Evolutionary conservation across 2,113 vertebrate genomes (phyloP).

Genomic region (Epinephelus cyanopodus): DNA sequence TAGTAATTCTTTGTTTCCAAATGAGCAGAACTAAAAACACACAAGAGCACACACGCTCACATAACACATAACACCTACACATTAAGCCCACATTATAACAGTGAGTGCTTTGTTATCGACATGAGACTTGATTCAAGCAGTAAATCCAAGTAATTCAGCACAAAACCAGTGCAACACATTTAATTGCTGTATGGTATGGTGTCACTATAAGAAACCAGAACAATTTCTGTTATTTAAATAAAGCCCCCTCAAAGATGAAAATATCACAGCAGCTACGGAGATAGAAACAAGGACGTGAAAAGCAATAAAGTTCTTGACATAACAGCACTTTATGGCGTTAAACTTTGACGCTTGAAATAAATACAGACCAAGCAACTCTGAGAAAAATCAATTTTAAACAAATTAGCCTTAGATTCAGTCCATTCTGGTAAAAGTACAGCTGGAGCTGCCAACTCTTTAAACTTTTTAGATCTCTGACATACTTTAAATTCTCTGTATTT

Average conservation of each 20-base stretch:
- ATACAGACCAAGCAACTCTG: conserved; percentile 4
- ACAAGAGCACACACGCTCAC: conserved; percentile 42
- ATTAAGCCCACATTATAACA: conserved; percentile 75
- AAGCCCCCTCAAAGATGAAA: conserved; percentile 60
- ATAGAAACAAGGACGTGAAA: conserved; percentile 17
- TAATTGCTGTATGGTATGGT: conserved; percentile 80
- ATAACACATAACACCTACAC: conserved; percentile 82
- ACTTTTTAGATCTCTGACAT: background rate
- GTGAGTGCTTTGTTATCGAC: conserved; percentile 78
- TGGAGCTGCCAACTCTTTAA: background rate
- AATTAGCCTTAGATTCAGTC: background rate
- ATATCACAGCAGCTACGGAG: conserved; percentile 39
- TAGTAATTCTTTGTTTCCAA: conserved; percentile 52
- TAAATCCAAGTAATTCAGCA: conserved; percentile 69
- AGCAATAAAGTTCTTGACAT: conserved; percentile 25
- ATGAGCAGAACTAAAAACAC: conserved; percentile 50
- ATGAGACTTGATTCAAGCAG: conserved; percentile 66
- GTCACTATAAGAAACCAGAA: conserved; percentile 67
- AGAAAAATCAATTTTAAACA: conserved; percentile 10
- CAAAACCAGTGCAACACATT: conserved; percentile 82
- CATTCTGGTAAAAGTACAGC: background rate
- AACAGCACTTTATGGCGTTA: conserved; percentile 3
- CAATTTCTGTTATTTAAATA: conserved; percentile 57
- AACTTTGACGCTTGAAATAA: conserved; percentile 40
- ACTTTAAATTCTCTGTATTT: background rate